Evolutionary conservation across 2,888 invertebrate species (phyloP).

Genomic region (Cosmopolites sordidus): DNA sequence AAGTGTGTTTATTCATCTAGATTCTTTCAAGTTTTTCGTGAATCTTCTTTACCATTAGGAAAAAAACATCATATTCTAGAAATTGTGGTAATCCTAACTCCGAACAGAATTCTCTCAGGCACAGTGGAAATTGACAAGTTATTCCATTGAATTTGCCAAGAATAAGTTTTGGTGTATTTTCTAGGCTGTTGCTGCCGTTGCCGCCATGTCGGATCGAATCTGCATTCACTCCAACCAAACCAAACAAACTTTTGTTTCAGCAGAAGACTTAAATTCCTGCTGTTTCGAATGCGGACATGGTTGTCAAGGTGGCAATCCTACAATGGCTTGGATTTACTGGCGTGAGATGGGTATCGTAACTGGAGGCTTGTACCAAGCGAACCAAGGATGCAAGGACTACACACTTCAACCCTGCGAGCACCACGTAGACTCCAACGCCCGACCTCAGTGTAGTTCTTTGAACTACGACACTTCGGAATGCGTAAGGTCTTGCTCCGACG

Average conservation of each 20-base stretch:
- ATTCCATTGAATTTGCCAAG: no score
- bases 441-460: conserved; percentile 12
- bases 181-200: conserved; percentile 79
- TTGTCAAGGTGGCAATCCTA: conserved; percentile 14
- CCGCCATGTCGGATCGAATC: conserved; percentile 80
- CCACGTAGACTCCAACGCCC: conserved; percentile 6
- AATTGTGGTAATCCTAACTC: no score
- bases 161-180: no score
- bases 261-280: conserved; percentile 76
- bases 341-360: conserved; percentile 67
- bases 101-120: no score
- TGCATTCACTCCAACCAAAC: conserved; percentile 78
- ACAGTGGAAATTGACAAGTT: no score
- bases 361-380: conserved; percentile 67
- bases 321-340: conserved; percentile 21
- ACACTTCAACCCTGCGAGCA: conserved; percentile 28
- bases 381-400: conserved; percentile 26
- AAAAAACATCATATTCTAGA: no score
- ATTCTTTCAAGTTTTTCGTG: no score
- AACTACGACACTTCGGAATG: conserved; percentile 14
- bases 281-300: conserved; percentile 63
- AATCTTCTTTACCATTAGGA: no score
- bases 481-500: conserved; percentile 11
- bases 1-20: no score
- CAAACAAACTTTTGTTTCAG: conserved; percentile 68